Conservation (phyloP, 2,888 invertebrate genomes). For the Tetragnatha montana region DNA sequence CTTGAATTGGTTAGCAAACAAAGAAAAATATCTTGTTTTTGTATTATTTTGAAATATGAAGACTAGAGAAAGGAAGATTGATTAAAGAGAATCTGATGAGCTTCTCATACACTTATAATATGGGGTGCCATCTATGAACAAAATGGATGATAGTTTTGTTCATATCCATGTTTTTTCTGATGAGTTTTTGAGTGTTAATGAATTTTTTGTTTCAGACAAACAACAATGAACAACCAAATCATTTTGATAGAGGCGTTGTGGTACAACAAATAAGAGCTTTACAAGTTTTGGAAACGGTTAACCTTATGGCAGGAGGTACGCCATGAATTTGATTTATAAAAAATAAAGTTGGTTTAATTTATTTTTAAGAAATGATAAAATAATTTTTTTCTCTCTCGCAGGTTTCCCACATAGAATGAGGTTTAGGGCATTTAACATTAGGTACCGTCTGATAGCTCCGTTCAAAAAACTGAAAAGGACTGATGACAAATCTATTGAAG, state of each 20-base stretch:
- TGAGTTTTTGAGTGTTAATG: not conserved
- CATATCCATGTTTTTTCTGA: too few species aligned
- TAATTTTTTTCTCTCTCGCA: slow-evolving; percentile 72
- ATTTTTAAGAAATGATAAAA: slow-evolving; percentile 2
- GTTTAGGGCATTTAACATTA: slow-evolving; percentile 91
- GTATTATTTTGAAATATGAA: too few species aligned
- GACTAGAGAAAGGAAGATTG: too few species aligned
- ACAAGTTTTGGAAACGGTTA: slow-evolving; percentile 94
- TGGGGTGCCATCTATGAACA: too few species aligned
- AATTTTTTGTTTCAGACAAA: slow-evolving; percentile 80
- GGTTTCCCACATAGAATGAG: slow-evolving; percentile 95
- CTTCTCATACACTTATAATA: too few species aligned
- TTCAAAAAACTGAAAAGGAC: slow-evolving; percentile 79
- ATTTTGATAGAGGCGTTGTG: slow-evolving; percentile 89
- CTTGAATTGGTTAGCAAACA: too few species aligned
- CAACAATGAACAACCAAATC: slow-evolving; percentile 85
- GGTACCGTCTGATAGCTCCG: slow-evolving; percentile 90
- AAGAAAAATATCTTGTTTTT: too few species aligned
- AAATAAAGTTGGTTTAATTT: not conserved
- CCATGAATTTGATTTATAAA: not conserved
- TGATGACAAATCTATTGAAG: slow-evolving; percentile 80
- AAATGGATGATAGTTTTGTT: too few species aligned
- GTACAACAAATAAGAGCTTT: slow-evolving; percentile 92
- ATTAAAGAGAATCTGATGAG: too few species aligned
- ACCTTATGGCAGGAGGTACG: slow-evolving; percentile 91